phyloP scores from a whole-genome alignment of 2,113 vertebrate genomes.

The Burhinus bistriatus region DNA sequence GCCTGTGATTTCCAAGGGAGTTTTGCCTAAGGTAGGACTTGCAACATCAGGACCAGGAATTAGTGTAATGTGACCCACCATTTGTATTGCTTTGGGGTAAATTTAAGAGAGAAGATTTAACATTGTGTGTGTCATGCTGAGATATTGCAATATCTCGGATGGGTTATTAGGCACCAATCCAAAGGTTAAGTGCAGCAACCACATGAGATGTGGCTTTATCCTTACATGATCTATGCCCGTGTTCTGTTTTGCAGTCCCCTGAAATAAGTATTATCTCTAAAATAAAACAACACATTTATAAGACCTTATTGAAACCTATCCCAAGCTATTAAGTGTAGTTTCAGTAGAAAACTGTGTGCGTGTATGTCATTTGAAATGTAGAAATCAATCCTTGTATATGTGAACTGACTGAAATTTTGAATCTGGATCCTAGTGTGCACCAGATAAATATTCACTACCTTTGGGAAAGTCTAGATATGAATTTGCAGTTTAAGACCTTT shows the following conservation, averaged over 20 bases:
- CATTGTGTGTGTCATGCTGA: conserved; percentile 66
- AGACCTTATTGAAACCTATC: neutral
- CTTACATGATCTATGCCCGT: conserved; percentile 36
- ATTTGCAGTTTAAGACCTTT: conserved; percentile 2
- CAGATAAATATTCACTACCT: conserved; percentile 11
- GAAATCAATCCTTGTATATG: neutral
- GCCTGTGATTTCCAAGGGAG: conserved; percentile 27
- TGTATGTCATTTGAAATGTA: neutral
- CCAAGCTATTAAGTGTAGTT: neutral
- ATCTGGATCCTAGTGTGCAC: neutral
- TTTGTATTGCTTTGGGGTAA: conserved; percentile 68
- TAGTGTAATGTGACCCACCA: conserved; percentile 69
- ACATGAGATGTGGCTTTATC: conserved; percentile 63
- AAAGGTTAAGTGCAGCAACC: conserved; percentile 66
- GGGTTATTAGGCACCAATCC: conserved; percentile 63
- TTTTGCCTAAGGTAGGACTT: conserved; percentile 59
- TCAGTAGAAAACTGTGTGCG: neutral
- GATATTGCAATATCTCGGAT: conserved; percentile 68
- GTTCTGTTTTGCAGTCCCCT: neutral
- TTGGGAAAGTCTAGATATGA: neutral
- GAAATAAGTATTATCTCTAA: neutral
- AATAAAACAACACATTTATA: neutral
- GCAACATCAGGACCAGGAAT: conserved; percentile 63
- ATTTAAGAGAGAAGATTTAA: conserved; percentile 60
- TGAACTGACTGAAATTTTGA: neutral